phyloP scores from a whole-genome alignment of 2,797 vertebrate species.

The Acrossocheilus wenchowensis region DNA sequence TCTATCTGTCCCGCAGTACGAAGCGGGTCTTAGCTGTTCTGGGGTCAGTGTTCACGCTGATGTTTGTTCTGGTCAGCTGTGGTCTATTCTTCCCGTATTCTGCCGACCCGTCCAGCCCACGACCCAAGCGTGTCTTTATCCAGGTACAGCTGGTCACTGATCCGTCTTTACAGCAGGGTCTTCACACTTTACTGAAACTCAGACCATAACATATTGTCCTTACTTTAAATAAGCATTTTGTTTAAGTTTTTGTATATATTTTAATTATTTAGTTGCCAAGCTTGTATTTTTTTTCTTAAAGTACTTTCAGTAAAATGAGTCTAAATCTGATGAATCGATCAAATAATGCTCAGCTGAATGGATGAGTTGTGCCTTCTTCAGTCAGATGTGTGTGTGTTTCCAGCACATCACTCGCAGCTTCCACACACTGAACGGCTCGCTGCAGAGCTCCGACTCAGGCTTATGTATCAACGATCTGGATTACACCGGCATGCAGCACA shows the following conservation, averaged over 20 bases:
- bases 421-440: slow-evolving; percentile 83
- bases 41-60: slow-evolving; percentile 78
- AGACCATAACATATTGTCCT: background rate
- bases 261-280: too few species aligned
- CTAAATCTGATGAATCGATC: background rate
- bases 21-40: slow-evolving; percentile 83
- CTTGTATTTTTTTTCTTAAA: background rate
- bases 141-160: slow-evolving; percentile 78
- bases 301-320: background rate
- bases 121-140: slow-evolving; percentile 91
- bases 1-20: slow-evolving; percentile 89
- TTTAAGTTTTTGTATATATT: too few species aligned
- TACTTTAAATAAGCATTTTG: too few species aligned
- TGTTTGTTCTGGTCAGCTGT: slow-evolving; percentile 86
- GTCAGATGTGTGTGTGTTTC: background rate
- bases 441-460: slow-evolving; percentile 89
- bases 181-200: background rate
- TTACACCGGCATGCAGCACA: slow-evolving; percentile 89
- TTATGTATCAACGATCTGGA: slow-evolving; percentile 97
- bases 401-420: slow-evolving; percentile 91
- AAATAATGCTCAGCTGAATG: background rate
- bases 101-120: slow-evolving; percentile 80
- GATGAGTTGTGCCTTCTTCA: background rate
- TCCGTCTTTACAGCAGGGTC: too few species aligned
- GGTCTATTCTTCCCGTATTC: slow-evolving; percentile 94